Evolutionary conservation across 1,140 invertebrate genomes (phyloP).

Genomic region (Drosophila asahinai): DNA sequence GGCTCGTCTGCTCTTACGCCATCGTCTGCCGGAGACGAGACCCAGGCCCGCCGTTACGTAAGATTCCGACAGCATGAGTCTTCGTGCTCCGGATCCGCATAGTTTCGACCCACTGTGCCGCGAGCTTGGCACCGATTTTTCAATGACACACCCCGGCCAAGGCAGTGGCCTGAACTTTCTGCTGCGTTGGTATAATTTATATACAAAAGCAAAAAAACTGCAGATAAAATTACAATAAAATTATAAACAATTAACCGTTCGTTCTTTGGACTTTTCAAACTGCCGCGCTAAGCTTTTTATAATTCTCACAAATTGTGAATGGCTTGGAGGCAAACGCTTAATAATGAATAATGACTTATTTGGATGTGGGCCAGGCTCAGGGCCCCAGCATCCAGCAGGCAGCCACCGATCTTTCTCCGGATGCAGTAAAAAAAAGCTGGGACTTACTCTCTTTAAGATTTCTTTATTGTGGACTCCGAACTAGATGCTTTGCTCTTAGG

Average conservation of each 20-base stretch:
- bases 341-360: conserved; percentile 47
- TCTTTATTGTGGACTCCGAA: conserved; percentile 19
- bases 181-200: conserved; percentile 84
- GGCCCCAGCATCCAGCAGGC: conserved; percentile 32
- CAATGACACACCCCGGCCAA: conserved; percentile 46
- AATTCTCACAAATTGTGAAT: conserved; percentile 47
- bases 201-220: conserved; percentile 84
- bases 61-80: conserved; percentile 30
- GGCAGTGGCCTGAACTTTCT: conserved; percentile 78
- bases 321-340: conserved; percentile 26
- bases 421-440: background rate
- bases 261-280: conserved; percentile 27
- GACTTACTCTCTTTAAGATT: conserved; percentile 22
- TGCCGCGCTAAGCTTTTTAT: conserved; percentile 63
- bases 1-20: conserved; percentile 61
- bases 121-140: conserved; percentile 64
- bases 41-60: conserved; percentile 50
- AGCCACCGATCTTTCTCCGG: conserved; percentile 10
- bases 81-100: conserved; percentile 24
- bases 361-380: conserved; percentile 40
- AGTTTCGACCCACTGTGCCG: conserved; percentile 49
- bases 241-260: conserved; percentile 62
- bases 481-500: conserved; percentile 28
- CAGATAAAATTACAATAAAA: conserved; percentile 82
- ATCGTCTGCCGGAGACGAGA: conserved; percentile 48